Percentiles rank a stretch among this genome's conserved stretches.
Conservation (phyloP, 2,113 vertebrate genomes). For the Globicephala melas region DNA sequence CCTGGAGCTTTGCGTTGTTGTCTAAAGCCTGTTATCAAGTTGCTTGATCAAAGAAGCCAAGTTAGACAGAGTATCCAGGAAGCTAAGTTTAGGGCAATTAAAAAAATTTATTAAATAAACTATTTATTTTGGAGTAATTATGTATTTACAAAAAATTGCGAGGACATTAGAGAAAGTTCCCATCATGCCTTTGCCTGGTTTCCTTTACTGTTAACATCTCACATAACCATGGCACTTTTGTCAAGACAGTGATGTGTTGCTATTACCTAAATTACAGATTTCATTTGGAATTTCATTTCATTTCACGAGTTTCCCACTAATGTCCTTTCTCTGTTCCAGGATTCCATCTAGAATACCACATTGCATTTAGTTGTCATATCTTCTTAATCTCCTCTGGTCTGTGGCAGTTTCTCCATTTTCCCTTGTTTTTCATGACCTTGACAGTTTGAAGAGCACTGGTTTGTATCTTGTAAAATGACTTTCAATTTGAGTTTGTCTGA, state of each 20-base stretch:
- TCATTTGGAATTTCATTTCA: background rate
- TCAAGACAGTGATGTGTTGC: background rate
- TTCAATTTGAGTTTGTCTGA: conserved; percentile 34
- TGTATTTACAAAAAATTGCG: background rate
- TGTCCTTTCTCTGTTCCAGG: background rate
- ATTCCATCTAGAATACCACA: background rate
- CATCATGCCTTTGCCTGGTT: background rate
- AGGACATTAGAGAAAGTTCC: background rate
- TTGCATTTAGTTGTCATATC: background rate
- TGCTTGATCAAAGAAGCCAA: background rate
- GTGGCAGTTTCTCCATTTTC: background rate
- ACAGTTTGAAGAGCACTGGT: background rate
- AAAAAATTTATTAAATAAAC: background rate
- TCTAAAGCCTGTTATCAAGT: background rate
- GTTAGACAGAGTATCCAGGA: background rate
- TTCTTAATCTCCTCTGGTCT: background rate
- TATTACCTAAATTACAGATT: background rate
- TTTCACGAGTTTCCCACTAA: background rate
- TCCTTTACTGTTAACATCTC: background rate
- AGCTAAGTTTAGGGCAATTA: background rate
- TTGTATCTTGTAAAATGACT: background rate
- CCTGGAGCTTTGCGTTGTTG: background rate
- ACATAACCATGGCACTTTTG: background rate
- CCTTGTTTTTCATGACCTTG: background rate
- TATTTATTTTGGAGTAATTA: conserved; percentile 30